phyloP scores from a whole-genome alignment of 2,113 vertebrate genomes.

The Scortum barcoo region DNA sequence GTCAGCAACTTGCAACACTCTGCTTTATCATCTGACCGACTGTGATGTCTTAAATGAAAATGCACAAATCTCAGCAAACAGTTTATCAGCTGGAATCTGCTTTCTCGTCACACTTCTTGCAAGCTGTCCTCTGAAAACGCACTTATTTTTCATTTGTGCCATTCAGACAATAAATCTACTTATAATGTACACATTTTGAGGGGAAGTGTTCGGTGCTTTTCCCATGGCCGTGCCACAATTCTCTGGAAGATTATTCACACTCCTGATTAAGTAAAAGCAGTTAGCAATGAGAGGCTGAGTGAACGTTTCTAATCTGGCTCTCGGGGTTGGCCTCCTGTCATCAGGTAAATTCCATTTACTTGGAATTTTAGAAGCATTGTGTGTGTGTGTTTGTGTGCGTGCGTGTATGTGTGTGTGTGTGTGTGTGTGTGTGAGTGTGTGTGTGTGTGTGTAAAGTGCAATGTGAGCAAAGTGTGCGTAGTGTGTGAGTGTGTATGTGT shows the following conservation, averaged over 20 bases:
- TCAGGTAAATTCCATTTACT: constrained; percentile 45
- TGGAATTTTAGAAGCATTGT: constrained; percentile 30
- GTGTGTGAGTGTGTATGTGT: neutral
- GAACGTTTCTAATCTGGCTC: constrained; percentile 37
- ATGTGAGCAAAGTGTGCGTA: too few species aligned
- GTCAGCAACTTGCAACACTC: neutral
- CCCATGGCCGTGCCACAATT: neutral
- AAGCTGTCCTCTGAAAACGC: neutral
- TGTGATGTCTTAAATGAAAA: neutral
- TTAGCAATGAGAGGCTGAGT: constrained; percentile 11
- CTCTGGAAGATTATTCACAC: constrained; percentile 9
- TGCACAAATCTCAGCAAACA: neutral
- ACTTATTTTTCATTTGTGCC: neutral
- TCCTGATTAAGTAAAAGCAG: constrained; percentile 27
- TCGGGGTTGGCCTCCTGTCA: constrained; percentile 18
- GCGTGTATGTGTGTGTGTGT: neutral
- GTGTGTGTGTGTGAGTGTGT: constrained; percentile 38
- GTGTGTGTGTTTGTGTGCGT: neutral
- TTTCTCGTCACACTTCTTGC: neutral
- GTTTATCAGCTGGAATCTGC: neutral
- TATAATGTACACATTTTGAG: neutral
- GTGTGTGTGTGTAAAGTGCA: constrained; percentile 46
- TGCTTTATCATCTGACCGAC: neutral
- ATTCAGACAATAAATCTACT: neutral
- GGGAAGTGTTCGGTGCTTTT: neutral